Conservation (phyloP, 2,113 vertebrate species). For the Coryphaenoides rupestris region DNA sequence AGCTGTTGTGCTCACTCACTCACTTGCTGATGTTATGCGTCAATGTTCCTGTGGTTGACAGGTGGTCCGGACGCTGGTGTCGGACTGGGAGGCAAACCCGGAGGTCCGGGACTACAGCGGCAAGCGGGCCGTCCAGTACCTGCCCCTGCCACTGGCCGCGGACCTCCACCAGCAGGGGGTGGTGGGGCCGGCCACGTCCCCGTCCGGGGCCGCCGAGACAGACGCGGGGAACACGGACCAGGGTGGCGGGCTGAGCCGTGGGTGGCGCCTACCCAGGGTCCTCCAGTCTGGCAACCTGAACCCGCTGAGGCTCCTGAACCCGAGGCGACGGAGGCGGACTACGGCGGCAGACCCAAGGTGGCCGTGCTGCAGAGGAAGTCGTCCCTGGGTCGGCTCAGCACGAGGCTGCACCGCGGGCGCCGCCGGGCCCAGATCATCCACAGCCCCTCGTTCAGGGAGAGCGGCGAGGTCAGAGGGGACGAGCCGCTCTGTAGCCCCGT, state of each 20-base stretch:
- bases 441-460: conserved; percentile 81
- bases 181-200: conserved; percentile 51
- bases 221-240: conserved; percentile 55
- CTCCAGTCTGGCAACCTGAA: conserved; percentile 81
- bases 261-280: conserved; percentile 84
- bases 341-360: conserved; percentile 59
- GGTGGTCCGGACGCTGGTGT: conserved; percentile 87
- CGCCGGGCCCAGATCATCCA: conserved; percentile 93
- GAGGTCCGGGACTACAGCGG: conserved; percentile 92
- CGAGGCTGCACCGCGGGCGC: conserved; percentile 84
- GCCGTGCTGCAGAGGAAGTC: conserved; percentile 80
- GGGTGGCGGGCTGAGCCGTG: conserved; percentile 32
- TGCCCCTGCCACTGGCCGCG: conserved; percentile 65
- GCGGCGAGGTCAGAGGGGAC: conserved; percentile 78
- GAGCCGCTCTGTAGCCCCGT: conserved; percentile 74
- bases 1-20: too few relatives aligned
- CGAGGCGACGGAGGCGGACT: conserved; percentile 58
- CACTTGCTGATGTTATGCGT: too few relatives aligned
- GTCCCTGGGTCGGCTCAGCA: conserved; percentile 80
- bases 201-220: conserved; percentile 49
- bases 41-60: conserved; percentile 30
- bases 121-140: conserved; percentile 87
- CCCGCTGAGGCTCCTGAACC: conserved; percentile 76
- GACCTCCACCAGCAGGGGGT: conserved; percentile 80
- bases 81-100: conserved; percentile 88